A percentile compares a stretch with the other conserved stretches of the same genome.
phyloP scores from a whole-genome alignment of 2,888 invertebrate species.

The Amaurobius ferox region DNA sequence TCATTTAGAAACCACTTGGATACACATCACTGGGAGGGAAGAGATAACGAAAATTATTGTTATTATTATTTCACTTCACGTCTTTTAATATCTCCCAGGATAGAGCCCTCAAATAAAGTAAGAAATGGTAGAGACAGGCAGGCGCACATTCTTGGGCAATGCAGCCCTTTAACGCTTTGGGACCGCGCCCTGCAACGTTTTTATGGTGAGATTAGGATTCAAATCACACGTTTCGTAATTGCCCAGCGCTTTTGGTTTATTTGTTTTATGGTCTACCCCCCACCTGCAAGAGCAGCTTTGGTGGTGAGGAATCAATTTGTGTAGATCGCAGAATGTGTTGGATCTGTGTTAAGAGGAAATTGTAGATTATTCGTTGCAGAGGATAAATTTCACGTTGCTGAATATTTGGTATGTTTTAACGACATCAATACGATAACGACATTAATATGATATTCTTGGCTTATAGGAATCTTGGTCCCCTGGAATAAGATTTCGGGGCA shows the following conservation, averaged over 20 bases:
- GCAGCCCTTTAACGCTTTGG: neutral
- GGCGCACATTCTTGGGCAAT: neutral
- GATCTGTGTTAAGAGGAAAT: no score
- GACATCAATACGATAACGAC: no score
- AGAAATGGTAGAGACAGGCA: neutral
- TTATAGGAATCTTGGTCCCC: no score
- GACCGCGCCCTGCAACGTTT: conserved; percentile 32
- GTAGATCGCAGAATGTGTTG: no score
- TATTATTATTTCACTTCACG: neutral
- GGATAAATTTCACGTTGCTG: no score
- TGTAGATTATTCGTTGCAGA: no score
- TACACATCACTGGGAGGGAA: neutral
- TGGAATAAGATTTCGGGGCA: no score
- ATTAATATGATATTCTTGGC: no score
- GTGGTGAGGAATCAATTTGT: conserved; percentile 40
- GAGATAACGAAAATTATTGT: conserved; percentile 10
- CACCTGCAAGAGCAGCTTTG: neutral
- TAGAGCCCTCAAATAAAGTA: neutral
- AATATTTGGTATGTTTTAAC: no score
- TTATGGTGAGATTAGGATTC: conserved; percentile 47
- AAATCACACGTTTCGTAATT: conserved; percentile 49
- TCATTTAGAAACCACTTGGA: neutral
- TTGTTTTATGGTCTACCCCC: conserved; percentile 37
- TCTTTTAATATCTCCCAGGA: neutral
- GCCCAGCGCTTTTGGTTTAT: conserved; percentile 37